Conservation (phyloP, 2,113 vertebrate genomes). For the mouse (Mus musculus) region DNA sequence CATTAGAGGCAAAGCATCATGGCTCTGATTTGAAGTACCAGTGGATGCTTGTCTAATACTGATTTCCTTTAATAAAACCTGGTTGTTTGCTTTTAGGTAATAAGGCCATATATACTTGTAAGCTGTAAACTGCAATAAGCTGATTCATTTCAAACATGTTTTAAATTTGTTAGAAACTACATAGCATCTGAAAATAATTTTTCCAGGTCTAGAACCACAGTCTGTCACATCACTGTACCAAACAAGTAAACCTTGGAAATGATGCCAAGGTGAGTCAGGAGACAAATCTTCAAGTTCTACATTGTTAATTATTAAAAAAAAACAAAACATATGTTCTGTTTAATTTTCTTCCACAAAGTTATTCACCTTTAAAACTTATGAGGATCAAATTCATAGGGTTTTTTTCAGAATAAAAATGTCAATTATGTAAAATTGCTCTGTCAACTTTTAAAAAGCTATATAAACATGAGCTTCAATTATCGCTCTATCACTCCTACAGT, state of each 20-base stretch:
- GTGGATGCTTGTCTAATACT: slow-evolving; percentile 34
- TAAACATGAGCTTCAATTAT: slow-evolving; percentile 39
- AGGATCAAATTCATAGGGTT: slow-evolving; percentile 8
- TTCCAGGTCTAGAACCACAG: neutral
- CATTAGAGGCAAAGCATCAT: slow-evolving; percentile 45
- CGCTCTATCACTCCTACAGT: slow-evolving; percentile 4
- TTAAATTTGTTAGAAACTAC: slow-evolving; percentile 21
- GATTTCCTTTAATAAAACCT: slow-evolving; percentile 64
- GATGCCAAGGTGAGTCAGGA: neutral
- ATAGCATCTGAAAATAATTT: slow-evolving; percentile 52
- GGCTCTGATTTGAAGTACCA: slow-evolving; percentile 34
- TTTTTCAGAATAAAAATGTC: slow-evolving; percentile 44
- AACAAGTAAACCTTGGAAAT: neutral
- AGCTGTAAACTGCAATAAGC: neutral
- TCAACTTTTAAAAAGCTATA: slow-evolving; percentile 41
- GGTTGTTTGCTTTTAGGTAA: slow-evolving; percentile 64
- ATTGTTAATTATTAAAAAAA: neutral
- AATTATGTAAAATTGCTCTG: slow-evolving; percentile 58
- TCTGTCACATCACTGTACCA: neutral
- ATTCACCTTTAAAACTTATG: slow-evolving; percentile 58
- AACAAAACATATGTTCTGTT: neutral
- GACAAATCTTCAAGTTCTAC: neutral
- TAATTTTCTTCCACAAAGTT: neutral
- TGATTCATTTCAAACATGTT: neutral
- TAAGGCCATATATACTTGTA: slow-evolving; percentile 49